Conservation (phyloP, 2,797 vertebrate genomes). For the Furcifer pardalis region DNA sequence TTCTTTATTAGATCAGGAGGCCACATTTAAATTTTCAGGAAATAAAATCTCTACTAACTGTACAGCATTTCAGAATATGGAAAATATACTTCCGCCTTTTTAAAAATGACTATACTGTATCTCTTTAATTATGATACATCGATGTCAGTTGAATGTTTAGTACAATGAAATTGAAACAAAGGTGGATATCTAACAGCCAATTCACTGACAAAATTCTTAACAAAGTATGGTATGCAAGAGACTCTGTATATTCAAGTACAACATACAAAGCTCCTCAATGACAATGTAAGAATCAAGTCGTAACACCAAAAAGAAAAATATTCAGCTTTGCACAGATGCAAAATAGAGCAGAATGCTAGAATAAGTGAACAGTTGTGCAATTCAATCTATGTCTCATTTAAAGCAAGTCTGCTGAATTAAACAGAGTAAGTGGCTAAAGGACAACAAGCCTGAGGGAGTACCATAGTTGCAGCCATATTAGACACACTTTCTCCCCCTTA, state of each 20-base stretch:
- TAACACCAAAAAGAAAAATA: not conserved
- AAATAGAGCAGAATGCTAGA: not conserved
- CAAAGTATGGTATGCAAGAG: not conserved
- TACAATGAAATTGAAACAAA: no score
- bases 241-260: no score
- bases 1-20: not conserved
- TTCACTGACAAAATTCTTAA: not conserved
- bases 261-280: not conserved
- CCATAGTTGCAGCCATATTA: no score
- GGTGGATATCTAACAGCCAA: not conserved
- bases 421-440: no score
- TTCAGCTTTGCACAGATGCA: conserved; percentile 9
- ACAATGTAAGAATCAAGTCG: not conserved
- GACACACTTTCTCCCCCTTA: no score
- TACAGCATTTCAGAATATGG: not conserved
- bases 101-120: not conserved
- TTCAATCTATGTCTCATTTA: not conserved
- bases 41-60: conserved; percentile 7
- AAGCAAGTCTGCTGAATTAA: not conserved
- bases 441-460: no score
- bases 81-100: not conserved
- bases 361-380: not conserved
- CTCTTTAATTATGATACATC: not conserved
- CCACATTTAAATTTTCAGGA: not conserved
- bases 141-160: no score